Evolutionary conservation across 2,888 invertebrate genomes (phyloP).

Genomic region (Meiosimyza platycephala): DNA sequence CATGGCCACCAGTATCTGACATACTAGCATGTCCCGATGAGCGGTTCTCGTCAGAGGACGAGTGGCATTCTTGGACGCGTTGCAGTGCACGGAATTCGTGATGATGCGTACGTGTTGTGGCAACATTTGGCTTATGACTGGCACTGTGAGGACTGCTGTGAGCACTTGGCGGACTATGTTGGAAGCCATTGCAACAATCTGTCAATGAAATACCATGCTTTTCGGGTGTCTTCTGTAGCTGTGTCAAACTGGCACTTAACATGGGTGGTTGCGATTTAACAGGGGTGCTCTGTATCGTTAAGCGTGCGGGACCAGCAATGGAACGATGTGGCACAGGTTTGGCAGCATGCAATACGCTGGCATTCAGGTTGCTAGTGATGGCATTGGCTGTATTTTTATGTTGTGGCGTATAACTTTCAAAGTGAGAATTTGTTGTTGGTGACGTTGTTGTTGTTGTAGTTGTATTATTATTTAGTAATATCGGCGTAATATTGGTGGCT

Average conservation of each 20-base stretch:
- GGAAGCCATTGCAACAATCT: slow-evolving; percentile 32
- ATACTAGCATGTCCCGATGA: slow-evolving; percentile 94
- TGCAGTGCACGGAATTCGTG: slow-evolving; percentile 67
- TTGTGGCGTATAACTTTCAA: slow-evolving; percentile 15
- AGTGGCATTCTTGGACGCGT: slow-evolving; percentile 79
- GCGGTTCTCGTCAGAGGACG: slow-evolving; percentile 89
- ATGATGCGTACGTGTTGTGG: slow-evolving; percentile 62
- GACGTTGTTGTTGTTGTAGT: slow-evolving; percentile 31
- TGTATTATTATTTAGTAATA: slow-evolving; percentile 40
- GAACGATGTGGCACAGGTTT: slow-evolving; percentile 62
- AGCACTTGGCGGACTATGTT: slow-evolving; percentile 35
- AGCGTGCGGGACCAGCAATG: slow-evolving; percentile 70
- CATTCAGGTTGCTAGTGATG: slow-evolving; percentile 30
- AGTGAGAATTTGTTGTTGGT: slow-evolving; percentile 15
- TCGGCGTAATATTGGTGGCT: slow-evolving; percentile 27
- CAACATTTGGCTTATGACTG: slow-evolving; percentile 8
- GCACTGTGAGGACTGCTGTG: slow-evolving; percentile 20
- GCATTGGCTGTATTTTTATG: background rate
- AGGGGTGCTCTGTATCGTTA: slow-evolving; percentile 73
- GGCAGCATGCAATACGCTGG: slow-evolving; percentile 45
- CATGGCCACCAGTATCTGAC: slow-evolving; percentile 87
- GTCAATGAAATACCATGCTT: slow-evolving; percentile 52
- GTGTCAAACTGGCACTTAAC: slow-evolving; percentile 68
- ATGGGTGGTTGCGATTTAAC: slow-evolving; percentile 73
- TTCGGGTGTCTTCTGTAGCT: slow-evolving; percentile 44